Conservation (phyloP, 2,888 invertebrate genomes). For the Thysanoteuthis rhombus region DNA sequence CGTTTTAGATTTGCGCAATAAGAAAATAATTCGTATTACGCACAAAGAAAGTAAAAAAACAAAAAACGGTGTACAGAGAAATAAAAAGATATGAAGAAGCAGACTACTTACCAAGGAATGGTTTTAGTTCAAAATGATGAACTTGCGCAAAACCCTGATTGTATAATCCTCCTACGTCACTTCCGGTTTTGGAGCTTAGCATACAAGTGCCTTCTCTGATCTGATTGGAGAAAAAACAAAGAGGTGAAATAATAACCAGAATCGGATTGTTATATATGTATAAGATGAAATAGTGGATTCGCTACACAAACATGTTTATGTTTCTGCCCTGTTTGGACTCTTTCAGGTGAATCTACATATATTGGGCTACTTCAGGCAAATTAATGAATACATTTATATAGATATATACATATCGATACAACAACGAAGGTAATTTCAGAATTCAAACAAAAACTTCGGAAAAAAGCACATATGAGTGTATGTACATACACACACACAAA, state of each 20-base stretch:
- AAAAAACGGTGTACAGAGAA: background rate
- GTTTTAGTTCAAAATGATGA: conserved; percentile 66
- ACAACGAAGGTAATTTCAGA: too few relatives aligned
- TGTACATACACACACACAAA: background rate
- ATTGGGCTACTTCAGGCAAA: too few relatives aligned
- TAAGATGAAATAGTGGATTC: too few relatives aligned
- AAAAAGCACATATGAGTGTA: background rate
- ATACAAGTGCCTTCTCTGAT: conserved; percentile 59
- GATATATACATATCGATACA: conserved; percentile 13
- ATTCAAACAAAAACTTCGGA: background rate
- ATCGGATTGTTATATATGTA: too few relatives aligned
- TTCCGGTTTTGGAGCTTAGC: conserved; percentile 61
- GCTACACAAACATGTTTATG: too few relatives aligned
- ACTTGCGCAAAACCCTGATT: conserved; percentile 55
- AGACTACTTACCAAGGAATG: conserved; percentile 54
- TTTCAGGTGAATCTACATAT: too few relatives aligned
- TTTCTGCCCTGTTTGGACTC: too few relatives aligned
- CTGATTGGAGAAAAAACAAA: conserved; percentile 41
- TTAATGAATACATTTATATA: conserved; percentile 23
- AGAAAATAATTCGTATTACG: too few relatives aligned
- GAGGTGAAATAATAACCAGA: too few relatives aligned
- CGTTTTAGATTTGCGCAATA: too few relatives aligned
- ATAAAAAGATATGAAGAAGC: background rate
- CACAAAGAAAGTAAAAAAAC: background rate
- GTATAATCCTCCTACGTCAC: conserved; percentile 63